Percentiles rank a stretch among this genome's conserved stretches.
Evolutionary conservation across 2,797 vertebrate genomes (phyloP).

Genomic region (Diplodus sargus): DNA sequence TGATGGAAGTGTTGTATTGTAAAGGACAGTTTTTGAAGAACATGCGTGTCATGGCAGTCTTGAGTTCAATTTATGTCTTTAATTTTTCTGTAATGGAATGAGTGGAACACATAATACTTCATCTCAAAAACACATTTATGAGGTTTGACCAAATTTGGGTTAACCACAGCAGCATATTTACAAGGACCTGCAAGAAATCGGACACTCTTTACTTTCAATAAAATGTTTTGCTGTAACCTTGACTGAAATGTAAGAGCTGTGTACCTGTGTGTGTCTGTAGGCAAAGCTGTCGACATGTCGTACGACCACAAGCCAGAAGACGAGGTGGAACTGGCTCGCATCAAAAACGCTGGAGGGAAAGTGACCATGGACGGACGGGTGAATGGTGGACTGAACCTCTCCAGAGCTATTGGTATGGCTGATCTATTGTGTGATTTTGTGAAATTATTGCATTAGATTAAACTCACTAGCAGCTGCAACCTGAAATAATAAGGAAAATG

Average conservation of each 20-base stretch:
- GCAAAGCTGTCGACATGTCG: conserved; percentile 97
- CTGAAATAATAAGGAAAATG: neutral
- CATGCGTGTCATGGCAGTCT: no score
- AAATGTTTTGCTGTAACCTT: neutral
- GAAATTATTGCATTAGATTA: neutral
- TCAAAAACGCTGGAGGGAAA: conserved; percentile 98
- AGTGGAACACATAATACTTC: no score
- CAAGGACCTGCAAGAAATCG: no score
- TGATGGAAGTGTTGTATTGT: neutral
- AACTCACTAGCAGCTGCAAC: neutral
- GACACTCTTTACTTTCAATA: neutral
- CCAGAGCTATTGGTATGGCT: conserved; percentile 93
- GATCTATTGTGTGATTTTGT: neutral
- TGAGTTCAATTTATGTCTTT: no score
- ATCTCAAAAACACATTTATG: no score
- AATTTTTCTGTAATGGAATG: no score
- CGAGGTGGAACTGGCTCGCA: conserved; percentile 94
- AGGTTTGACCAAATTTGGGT: no score
- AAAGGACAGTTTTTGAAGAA: neutral
- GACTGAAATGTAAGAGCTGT: neutral
- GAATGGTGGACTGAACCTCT: conserved; percentile 97
- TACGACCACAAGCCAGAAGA: conserved; percentile 99
- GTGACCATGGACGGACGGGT: conserved; percentile 98
- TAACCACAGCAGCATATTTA: no score
- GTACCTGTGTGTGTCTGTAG: conserved; percentile 42